A percentile compares a stretch with the other conserved stretches of the same genome.
These are phyloP conservation scores for Lycaon pictus DNA, from an alignment of 2,113 vertebrate genomes.

Conservation along the genomic window DNA sequence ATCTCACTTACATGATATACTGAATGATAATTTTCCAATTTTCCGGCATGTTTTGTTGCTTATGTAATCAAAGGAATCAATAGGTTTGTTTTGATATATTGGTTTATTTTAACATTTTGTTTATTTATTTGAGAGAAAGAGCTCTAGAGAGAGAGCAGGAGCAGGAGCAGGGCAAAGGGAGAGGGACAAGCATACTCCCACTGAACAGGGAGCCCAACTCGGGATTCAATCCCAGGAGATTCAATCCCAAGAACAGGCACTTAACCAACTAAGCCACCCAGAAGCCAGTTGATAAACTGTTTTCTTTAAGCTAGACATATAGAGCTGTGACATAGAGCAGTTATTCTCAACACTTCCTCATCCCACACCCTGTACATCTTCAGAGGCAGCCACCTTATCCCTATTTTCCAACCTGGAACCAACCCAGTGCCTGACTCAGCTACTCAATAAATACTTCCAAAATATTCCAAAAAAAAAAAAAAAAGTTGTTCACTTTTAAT, in stretches of 20 bases:
- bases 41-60: background rate
- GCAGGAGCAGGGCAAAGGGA: background rate
- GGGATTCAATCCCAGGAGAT: background rate
- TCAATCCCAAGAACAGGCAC: too few relatives aligned
- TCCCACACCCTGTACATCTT: background rate
- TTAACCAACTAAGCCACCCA: background rate
- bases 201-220: background rate
- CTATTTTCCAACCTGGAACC: background rate
- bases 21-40: background rate
- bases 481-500: background rate
- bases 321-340: background rate
- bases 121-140: background rate
- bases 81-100: background rate
- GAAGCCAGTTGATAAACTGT: background rate
- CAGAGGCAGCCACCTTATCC: background rate
- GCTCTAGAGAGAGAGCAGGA: accelerated
- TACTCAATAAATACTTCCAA: background rate
- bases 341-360: background rate
- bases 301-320: background rate
- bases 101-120: too few relatives aligned
- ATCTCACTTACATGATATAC: background rate
- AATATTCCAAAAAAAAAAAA: background rate
- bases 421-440: background rate
- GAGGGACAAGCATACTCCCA: background rate
- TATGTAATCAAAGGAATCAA: background rate